Conservation (phyloP, 2,888 invertebrate species). For the Drosophila incognita region DNA sequence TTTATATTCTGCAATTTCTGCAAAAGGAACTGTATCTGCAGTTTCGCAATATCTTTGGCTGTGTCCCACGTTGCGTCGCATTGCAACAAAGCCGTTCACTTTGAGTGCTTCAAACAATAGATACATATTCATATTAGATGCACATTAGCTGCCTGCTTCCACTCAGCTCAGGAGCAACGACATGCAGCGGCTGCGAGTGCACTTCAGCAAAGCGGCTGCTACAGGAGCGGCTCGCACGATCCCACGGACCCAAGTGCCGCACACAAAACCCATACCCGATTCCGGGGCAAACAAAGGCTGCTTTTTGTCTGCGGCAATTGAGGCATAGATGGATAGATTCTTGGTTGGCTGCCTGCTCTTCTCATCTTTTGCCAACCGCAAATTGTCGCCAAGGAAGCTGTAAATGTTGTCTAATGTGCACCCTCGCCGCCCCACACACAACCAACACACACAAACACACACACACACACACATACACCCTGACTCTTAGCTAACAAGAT, state of each 20-base stretch:
- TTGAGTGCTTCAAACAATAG: conserved; percentile 64
- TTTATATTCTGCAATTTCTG: neutral
- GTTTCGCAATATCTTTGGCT: conserved; percentile 2
- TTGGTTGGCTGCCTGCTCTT: conserved; percentile 41
- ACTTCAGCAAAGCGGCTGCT: conserved; percentile 40
- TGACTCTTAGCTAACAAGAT: conserved; percentile 73
- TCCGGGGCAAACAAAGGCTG: conserved; percentile 61
- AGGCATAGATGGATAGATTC: conserved; percentile 51
- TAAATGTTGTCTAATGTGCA: conserved; percentile 58
- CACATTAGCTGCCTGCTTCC: conserved; percentile 76
- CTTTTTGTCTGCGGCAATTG: conserved; percentile 65
- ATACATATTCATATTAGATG: conserved; percentile 82
- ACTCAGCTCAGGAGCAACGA: conserved; percentile 68
- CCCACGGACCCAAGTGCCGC: conserved; percentile 24
- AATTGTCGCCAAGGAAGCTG: conserved; percentile 73
- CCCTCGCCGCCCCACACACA: conserved; percentile 52
- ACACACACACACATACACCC: conserved; percentile 19
- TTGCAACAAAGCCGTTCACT: conserved; percentile 59
- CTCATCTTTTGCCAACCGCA: conserved; percentile 66
- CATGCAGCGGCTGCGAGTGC: conserved; percentile 55
- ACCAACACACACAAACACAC: conserved; percentile 22
- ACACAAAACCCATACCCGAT: conserved; percentile 19
- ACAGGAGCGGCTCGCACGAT: conserved; percentile 31
- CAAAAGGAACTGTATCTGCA: neutral
- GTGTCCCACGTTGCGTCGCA: conserved; percentile 61